These are phyloP conservation scores for Trachymyrmex septentrionalis DNA, from an alignment of 1,140 invertebrate genomes.

Conservation along the genomic window DNA sequence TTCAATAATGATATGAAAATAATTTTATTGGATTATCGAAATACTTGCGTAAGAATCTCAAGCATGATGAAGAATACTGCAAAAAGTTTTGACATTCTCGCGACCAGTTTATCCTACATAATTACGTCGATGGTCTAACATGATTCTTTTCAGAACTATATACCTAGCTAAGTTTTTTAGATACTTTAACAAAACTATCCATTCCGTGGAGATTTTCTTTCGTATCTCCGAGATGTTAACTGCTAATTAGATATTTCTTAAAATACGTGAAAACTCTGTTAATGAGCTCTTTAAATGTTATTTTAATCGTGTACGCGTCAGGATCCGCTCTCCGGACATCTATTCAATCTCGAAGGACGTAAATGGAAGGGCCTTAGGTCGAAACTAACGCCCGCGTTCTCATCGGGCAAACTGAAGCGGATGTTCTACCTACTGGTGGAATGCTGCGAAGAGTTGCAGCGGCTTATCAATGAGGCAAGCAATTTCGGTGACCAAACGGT, in stretches of 20 bases:
- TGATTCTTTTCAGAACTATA: too few species aligned
- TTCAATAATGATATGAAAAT: too few species aligned
- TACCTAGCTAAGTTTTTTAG: too few species aligned
- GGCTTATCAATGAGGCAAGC: slow-evolving; percentile 65
- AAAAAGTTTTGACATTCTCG: too few species aligned
- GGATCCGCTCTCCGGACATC: slow-evolving; percentile 80
- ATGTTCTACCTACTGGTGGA: slow-evolving; percentile 87
- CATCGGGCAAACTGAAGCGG: slow-evolving; percentile 86
- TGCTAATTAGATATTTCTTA: neutral
- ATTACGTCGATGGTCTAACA: too few species aligned
- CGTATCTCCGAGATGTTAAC: neutral
- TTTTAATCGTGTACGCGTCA: neutral
- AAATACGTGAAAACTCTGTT: neutral
- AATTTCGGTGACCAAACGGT: slow-evolving; percentile 45
- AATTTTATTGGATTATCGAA: too few species aligned
- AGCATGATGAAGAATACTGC: too few species aligned
- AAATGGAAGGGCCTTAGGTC: slow-evolving; percentile 87
- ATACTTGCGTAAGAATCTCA: too few species aligned
- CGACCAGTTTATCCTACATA: too few species aligned
- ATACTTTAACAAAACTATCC: too few species aligned
- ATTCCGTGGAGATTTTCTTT: too few species aligned
- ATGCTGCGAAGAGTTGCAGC: slow-evolving; percentile 79
- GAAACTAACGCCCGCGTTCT: slow-evolving; percentile 87
- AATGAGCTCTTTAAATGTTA: neutral
- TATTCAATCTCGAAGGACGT: slow-evolving; percentile 84